Base-by-base conservation (phyloP, 2,888 invertebrate species). In the Eudemis profundana region DNA sequence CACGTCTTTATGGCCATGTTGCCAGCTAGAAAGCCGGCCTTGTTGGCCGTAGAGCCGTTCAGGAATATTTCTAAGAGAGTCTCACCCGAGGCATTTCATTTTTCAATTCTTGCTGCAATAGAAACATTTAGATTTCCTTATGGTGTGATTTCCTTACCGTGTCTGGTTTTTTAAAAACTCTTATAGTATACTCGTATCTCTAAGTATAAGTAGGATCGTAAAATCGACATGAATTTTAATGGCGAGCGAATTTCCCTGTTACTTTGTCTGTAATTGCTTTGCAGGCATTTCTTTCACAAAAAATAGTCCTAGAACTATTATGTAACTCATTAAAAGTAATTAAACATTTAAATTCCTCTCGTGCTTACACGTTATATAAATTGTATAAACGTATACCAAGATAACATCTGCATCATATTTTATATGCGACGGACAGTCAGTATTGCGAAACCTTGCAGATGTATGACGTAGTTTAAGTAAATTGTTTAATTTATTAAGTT, bases 401-500 rank as follows among this genome's bases (percentile, higher is more conserved):
- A 63, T 63, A 15, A n/a, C 42, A 56, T 54, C 62, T 29, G n/a
- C 17, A 46, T n/a, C 17, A 3, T 36, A 46, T 46, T 36, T 51
- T 29, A 38, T 19, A 51, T 44, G 42, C 44, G 5, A 29, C 42
- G 33, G 14, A 15, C 12, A 21, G 14, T 29, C 23, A 33, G 21
- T 42, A 36, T 62, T 50, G 56, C 63, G 23, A 21, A 63, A 63
- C 56, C 40, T 29, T 56, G 62, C 62, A 49, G 47, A 62, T 47
- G n/a, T n/a, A 56, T 21, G 38, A 40, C 14, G 5, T 2, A 27
- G 42, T 19, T 51, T 49, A 56, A 47, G 29, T 42, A 33, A 47
- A 38, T 47, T 40, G 27, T 40, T 61, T 17, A 46, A 38, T 54
- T 59, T 49, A 17, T n/a, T 33, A 36, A 46, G 46, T 49, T 23